Base-by-base conservation (phyloP, 2,113 vertebrate genomes). In the Oxyura jamaicensis region DNA sequence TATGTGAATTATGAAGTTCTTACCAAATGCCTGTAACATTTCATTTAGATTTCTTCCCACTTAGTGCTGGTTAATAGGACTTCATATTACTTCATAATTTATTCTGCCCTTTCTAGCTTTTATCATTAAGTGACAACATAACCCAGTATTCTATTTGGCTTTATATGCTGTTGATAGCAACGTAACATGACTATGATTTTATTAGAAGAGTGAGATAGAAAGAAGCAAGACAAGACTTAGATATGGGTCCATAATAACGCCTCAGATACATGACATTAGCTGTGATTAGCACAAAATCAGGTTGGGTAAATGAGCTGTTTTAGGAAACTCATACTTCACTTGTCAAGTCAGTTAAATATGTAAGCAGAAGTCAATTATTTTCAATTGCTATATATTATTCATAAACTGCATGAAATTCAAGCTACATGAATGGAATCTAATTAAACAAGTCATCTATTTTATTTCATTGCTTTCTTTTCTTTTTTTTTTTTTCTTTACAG, bases 321-420 rank as follows among this genome's bases (percentile, higher is more conserved):
- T 80, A 66, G 74, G 78, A 85, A 89, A 62, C 25, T 83, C 52
- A 36, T 41, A 6, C 72, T 71, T 86, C 0, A 2, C 39, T 75
- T 78, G 67, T 62, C 83, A 89, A 59, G n/a, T 84, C 67, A 63
- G 55, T 63, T 59, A 69, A 74, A 71, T 82, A 4, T 36, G 41
- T 86, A 83, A 86, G 85, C 59, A 85, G 42, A 81, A 96, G 65
- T 86, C 29, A 91, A 3, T 94, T 96, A 63, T 68, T 90, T 88
- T 72, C 68, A 83, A 72, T 93, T 95, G 75, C 50, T 77, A 8
- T 69, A 74, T 78, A 65, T 86, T 93, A 90, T 81, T 93, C 56
- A 88, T 92, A 90, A 91, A 56, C 52, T 48, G 39, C 68, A 77
- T 74, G 35, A 79, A 90, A 59, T 81, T 90, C 33, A 74, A 78